Conservation (phyloP, 2,113 vertebrate species). For the Rhagologus leucostigma region DNA sequence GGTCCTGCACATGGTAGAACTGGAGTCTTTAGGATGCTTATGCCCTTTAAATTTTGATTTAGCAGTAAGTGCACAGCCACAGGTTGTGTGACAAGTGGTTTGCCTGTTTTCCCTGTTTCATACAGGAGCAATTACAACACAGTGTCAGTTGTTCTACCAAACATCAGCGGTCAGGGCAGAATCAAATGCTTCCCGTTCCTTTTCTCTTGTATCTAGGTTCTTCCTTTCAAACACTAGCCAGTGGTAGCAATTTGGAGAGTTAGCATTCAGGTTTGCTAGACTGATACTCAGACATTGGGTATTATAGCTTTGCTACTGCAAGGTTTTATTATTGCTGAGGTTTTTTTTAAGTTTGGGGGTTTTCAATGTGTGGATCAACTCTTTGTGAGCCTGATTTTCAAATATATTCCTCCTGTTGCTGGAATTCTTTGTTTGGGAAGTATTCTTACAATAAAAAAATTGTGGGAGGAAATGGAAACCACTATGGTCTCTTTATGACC, state of each 20-base stretch:
- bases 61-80: neutral
- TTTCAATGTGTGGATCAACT: neutral
- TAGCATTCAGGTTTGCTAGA: neutral
- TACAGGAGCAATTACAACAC: fast-evolving
- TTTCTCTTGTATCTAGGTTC: neutral
- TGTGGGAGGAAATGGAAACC: neutral
- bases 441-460: neutral
- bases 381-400: neutral
- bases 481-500: neutral
- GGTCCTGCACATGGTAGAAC: neutral
- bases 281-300: neutral
- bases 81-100: neutral
- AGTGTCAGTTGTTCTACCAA: neutral
- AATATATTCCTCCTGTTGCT: neutral
- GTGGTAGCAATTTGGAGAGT: neutral
- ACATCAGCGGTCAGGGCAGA: neutral
- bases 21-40: neutral
- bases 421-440: neutral
- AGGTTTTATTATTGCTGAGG: neutral
- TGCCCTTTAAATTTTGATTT: neutral
- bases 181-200: neutral
- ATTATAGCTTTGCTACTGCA: neutral
- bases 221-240: neutral
- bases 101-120: neutral
- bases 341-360: neutral